Base-by-base conservation (phyloP, 2,113 vertebrate species). In the Caretta caretta region DNA sequence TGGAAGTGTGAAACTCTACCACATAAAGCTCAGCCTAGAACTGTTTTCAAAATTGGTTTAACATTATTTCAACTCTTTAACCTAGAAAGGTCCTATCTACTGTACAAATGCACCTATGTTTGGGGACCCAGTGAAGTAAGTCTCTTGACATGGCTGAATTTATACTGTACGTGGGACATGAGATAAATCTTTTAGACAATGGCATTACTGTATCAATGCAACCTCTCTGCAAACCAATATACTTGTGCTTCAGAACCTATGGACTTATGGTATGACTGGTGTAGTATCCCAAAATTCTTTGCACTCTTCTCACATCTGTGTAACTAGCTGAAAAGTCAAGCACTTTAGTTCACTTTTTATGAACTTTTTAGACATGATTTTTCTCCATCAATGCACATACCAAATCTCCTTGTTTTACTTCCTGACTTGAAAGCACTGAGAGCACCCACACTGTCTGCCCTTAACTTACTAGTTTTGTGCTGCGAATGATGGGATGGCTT, bases 111-210 rank as follows among this genome's bases (percentile, higher is more conserved):
- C 94, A 93, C 57, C 53, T 57, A 11, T 22, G 89, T 92, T 75
- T 80, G 81, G 42, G 85, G 49, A 86, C 57, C 90, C 46, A 50
- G 84, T 72, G 69, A 38, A 72, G 69, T 31, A 94, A 94, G 29
- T 78, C 83, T 92, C 87, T 88, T 95, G 88, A 88, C 92, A 88
- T 83, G 53, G 31, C 78, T 59, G 88, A 85, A 89, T 72, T 59
- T 92, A 42, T 79, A 83, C 90, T 91, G 93, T 80, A 83, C 49
- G 9, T 83, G 35, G 19, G 22, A 42, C 4, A 20, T 8, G 19
- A 19, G 51, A 31, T 53, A 80, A 80, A 53, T 35, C 59, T 35
- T 62, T 62, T 62, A 62, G 59, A 62, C 31, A 62, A 62, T 31
- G 6, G 11, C 20, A 49, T n/a, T 53, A 53, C 10, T 53, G 35